Evolutionary conservation across 2,888 invertebrate genomes (phyloP).

Genomic region (Hyalella azteca): DNA sequence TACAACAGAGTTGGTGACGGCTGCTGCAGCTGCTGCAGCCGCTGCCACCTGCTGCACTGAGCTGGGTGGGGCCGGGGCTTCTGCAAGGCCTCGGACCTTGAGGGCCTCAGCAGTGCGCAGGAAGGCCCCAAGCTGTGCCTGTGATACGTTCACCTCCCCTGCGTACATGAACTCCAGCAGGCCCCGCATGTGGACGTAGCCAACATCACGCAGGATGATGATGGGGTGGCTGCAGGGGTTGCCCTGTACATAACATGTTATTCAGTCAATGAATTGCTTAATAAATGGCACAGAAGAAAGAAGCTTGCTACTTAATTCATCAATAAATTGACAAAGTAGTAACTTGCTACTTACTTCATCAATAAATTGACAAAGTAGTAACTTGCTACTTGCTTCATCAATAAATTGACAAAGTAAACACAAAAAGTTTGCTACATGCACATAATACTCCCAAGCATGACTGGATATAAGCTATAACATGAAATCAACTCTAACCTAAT

Average conservation of each 20-base stretch:
- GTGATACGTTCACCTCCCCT: conserved; percentile 87
- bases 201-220: conserved; percentile 83
- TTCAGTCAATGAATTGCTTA: no score
- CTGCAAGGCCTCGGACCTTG: conserved; percentile 87
- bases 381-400: no score
- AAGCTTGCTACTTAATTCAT: no score
- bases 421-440: no score
- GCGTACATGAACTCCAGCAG: conserved; percentile 85
- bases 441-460: no score
- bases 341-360: no score
- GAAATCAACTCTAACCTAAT: no score
- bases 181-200: conserved; percentile 77
- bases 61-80: conserved; percentile 61
- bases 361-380: no score
- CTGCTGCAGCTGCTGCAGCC: conserved; percentile 43
- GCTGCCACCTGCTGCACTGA: conserved; percentile 39
- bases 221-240: conserved; percentile 85
- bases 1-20: conserved; percentile 42
- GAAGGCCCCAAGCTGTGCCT: conserved; percentile 87
- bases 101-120: conserved; percentile 90
- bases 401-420: no score
- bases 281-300: no score
- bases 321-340: no score
- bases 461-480: no score
- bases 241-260: conserved; percentile 67